Evolutionary conservation across 2,797 vertebrate species (phyloP).

Genomic region (Gobionotothen gibberifrons): DNA sequence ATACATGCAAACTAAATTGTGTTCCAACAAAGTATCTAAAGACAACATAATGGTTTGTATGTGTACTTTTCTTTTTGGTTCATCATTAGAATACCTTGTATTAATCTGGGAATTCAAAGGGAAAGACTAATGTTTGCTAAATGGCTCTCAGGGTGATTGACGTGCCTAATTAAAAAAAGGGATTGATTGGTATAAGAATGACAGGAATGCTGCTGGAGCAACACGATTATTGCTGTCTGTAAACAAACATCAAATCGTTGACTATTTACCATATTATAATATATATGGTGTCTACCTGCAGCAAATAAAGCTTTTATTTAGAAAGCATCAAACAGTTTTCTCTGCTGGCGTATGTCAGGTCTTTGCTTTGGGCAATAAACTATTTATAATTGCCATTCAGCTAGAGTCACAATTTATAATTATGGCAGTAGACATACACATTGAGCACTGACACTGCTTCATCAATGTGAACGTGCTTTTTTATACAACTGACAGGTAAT

Average conservation of each 20-base stretch:
- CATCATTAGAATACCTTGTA: not conserved
- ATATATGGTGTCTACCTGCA: not conserved
- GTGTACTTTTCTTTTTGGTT: not conserved
- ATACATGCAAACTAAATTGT: not conserved
- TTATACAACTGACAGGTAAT: slow-evolving; percentile 9
- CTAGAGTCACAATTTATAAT: not conserved
- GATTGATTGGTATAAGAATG: not conserved
- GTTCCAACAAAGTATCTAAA: not conserved
- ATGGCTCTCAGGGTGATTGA: not conserved
- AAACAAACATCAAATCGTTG: slow-evolving; percentile 1
- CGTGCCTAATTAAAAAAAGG: slow-evolving; percentile 9
- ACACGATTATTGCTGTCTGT: not conserved
- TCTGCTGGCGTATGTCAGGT: not conserved
- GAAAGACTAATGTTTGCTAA: not conserved
- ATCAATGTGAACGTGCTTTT: slow-evolving; percentile 8
- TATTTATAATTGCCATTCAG: slow-evolving; percentile 2
- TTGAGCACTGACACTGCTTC: slow-evolving; percentile 3
- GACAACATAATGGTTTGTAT: not conserved
- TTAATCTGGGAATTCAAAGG: not conserved
- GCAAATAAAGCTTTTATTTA: slow-evolving; percentile 5
- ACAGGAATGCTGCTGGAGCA: slow-evolving; percentile 6
- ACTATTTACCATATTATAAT: slow-evolving; percentile 1
- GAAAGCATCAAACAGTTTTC: not conserved
- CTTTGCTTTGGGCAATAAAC: slow-evolving; percentile 7
- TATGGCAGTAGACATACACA: not conserved